Evolutionary conservation across 2,113 vertebrate genomes (phyloP).

Genomic region (Cygnus buccinator): DNA sequence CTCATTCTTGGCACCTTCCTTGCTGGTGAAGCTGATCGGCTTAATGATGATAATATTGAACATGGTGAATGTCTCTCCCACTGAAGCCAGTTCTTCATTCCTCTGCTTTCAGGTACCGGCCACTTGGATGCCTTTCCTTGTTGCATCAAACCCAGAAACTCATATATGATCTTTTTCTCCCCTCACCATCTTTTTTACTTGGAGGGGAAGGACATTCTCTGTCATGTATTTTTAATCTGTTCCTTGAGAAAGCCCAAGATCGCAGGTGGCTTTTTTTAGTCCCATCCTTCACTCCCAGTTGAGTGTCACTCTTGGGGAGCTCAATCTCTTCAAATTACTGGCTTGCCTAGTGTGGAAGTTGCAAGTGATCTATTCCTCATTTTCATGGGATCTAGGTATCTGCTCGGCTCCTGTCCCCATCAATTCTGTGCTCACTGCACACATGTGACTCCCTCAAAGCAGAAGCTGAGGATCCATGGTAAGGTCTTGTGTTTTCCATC

Average conservation of each 20-base stretch:
- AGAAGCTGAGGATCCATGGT: background rate
- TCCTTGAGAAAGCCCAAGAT: conserved; percentile 4
- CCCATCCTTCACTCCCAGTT: background rate
- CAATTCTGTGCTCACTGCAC: background rate
- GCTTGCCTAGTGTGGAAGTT: background rate
- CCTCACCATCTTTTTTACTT: background rate
- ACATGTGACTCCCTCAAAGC: background rate
- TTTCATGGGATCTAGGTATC: background rate
- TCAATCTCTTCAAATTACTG: background rate
- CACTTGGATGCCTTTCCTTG: background rate
- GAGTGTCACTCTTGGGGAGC: background rate
- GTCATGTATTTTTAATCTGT: background rate
- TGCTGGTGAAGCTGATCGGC: conserved; percentile 16
- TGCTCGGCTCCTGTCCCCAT: background rate
- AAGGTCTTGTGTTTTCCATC: background rate
- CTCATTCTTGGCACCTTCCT: background rate
- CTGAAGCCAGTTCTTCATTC: background rate
- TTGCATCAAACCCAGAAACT: background rate
- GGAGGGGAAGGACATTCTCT: background rate
- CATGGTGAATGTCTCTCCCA: background rate
- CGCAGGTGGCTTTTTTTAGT: background rate
- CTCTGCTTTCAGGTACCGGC: background rate
- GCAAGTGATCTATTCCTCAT: background rate
- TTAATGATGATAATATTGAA: conserved; percentile 27
- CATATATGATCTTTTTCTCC: background rate